phyloP scores from a whole-genome alignment of 2,888 invertebrate genomes.

The Branchipolynoe longqiensis region DNA sequence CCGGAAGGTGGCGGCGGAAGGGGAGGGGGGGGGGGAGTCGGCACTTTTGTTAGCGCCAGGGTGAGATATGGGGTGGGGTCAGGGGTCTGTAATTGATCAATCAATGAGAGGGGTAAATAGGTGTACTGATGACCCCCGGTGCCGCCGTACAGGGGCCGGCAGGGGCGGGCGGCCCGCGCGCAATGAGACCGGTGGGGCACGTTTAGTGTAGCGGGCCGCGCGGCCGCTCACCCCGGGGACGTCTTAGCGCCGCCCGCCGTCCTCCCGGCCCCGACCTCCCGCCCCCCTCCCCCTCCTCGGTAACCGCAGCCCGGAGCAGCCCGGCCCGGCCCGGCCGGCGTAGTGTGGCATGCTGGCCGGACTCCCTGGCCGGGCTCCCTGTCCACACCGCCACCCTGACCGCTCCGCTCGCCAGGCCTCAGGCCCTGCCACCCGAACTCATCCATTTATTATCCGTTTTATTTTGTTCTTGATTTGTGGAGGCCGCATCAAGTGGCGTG shows the following conservation, averaged over 20 bases:
- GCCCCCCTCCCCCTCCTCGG: slow-evolving; percentile 20
- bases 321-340: background rate
- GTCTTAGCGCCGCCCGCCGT: slow-evolving; percentile 35
- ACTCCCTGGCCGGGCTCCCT: background rate
- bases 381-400: slow-evolving; percentile 1
- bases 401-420: background rate
- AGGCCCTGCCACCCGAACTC: background rate
- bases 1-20: background rate
- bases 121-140: slow-evolving; percentile 55
- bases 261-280: slow-evolving; percentile 27
- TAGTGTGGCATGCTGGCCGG: background rate
- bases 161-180: slow-evolving; percentile 9
- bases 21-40: background rate
- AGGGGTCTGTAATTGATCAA: slow-evolving; percentile 50
- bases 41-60: slow-evolving; percentile 25
- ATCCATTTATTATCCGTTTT: background rate
- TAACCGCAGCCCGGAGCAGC: background rate
- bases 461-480: slow-evolving; percentile 51
- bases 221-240: slow-evolving; percentile 53
- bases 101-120: slow-evolving; percentile 56
- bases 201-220: slow-evolving; percentile 50
- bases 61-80: slow-evolving; percentile 43
- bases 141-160: background rate
- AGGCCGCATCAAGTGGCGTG: slow-evolving; percentile 33
- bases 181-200: slow-evolving; percentile 51